A percentile compares a stretch with the other conserved stretches of the same genome.
Evolutionary conservation across 2,888 invertebrate species (phyloP).

Genomic region (Marasmarcha lunaedactyla): DNA sequence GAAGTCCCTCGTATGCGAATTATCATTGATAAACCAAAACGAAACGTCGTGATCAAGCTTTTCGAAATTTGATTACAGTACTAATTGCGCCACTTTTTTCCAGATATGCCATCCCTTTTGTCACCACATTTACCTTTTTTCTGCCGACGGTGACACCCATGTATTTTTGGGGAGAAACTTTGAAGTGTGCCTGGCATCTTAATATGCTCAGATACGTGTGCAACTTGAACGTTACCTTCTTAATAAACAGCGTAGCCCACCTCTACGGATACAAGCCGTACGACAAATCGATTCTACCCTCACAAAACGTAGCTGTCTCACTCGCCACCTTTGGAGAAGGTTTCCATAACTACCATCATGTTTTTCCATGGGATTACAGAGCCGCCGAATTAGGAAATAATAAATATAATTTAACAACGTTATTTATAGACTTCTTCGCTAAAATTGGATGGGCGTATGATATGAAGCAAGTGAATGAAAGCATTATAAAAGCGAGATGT

Average conservation of each 20-base stretch:
- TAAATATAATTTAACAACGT: slow-evolving; percentile 21
- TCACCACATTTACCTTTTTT: slow-evolving; percentile 67
- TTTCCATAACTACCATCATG: slow-evolving; percentile 39
- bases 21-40: too few relatives aligned
- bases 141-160: slow-evolving; percentile 47
- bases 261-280: slow-evolving; percentile 51
- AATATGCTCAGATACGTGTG: slow-evolving; percentile 60
- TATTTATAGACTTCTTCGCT: slow-evolving; percentile 32
- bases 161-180: slow-evolving; percentile 69
- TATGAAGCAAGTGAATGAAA: slow-evolving; percentile 24
- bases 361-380: slow-evolving; percentile 36
- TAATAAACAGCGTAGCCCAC: slow-evolving; percentile 76
- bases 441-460: slow-evolving; percentile 36
- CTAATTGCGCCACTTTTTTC: too few relatives aligned
- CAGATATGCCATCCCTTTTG: slow-evolving; percentile 72
- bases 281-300: slow-evolving; percentile 33
- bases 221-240: slow-evolving; percentile 67
- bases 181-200: slow-evolving; percentile 36
- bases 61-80: too few relatives aligned
- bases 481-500: slow-evolving; percentile 17
- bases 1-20: too few relatives aligned
- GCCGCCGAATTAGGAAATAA: slow-evolving; percentile 28
- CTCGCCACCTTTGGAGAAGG: slow-evolving; percentile 30
- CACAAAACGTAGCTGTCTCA: slow-evolving; percentile 22
- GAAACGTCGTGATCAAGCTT: too few relatives aligned